Percentiles rank a stretch among this genome's conserved stretches.
phyloP scores from a whole-genome alignment of 2,113 vertebrate genomes.

The Galemys pyrenaicus region DNA sequence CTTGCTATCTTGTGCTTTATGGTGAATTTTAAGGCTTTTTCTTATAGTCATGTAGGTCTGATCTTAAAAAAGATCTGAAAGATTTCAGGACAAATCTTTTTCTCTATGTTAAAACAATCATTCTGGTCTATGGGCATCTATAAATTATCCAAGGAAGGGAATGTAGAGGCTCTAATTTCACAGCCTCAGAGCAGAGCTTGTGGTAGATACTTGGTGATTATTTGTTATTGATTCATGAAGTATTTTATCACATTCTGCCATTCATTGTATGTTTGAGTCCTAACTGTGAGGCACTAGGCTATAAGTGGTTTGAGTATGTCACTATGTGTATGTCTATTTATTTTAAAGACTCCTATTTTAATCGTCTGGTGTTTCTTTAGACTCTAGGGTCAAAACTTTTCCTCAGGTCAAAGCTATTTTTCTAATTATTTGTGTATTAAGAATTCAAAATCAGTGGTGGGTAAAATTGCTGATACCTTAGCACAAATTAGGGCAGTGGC shows the following conservation, averaged over 20 bases:
- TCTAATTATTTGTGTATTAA: slow-evolving; percentile 20
- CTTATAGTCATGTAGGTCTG: slow-evolving; percentile 35
- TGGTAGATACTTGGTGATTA: slow-evolving; percentile 18
- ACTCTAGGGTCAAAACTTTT: neutral
- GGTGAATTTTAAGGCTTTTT: slow-evolving; percentile 53
- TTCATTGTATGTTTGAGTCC: slow-evolving; percentile 4
- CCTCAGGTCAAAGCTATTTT: slow-evolving; percentile 31
- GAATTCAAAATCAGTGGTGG: neutral
- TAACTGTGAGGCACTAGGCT: neutral
- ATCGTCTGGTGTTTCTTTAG: neutral
- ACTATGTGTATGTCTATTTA: neutral
- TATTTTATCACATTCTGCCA: neutral
- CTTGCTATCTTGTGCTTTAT: slow-evolving; percentile 67
- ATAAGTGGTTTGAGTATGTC: neutral
- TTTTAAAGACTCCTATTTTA: neutral
- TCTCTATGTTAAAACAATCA: slow-evolving; percentile 35
- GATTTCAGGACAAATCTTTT: slow-evolving; percentile 55
- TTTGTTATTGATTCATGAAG: slow-evolving; percentile 21
- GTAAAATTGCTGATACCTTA: neutral
- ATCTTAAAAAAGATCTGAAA: slow-evolving; percentile 51
- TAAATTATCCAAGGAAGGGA: slow-evolving; percentile 32
- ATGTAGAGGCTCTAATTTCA: neutral
- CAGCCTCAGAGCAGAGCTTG: neutral
- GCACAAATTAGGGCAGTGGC: neutral
- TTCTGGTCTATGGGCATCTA: slow-evolving; percentile 9